phyloP scores from a whole-genome alignment of 2,888 invertebrate genomes.

The Drosophila picticornis region DNA sequence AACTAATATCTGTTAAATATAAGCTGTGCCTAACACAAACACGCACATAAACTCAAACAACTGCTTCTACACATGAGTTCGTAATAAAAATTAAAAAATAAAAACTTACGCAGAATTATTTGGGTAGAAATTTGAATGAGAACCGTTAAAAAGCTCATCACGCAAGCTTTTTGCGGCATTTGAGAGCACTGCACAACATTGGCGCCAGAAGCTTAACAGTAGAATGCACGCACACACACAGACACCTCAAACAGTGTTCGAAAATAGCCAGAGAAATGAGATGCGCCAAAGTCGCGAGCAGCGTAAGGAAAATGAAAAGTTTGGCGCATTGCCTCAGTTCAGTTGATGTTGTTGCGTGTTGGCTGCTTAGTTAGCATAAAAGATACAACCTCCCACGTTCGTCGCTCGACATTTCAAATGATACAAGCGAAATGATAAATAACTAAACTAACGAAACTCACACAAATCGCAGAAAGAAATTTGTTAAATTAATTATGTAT shows the following conservation, averaged over 20 bases:
- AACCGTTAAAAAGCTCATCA: conserved; percentile 14
- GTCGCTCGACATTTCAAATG: conserved; percentile 14
- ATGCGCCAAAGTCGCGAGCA: conserved; percentile 58
- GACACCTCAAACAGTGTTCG: conserved; percentile 39
- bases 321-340: conserved; percentile 62
- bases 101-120: neutral
- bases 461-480: conserved; percentile 7
- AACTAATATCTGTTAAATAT: conserved; percentile 60
- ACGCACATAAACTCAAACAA: conserved; percentile 24
- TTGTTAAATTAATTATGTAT: conserved; percentile 5
- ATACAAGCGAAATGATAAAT: conserved; percentile 11
- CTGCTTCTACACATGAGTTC: conserved; percentile 42
- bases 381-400: conserved; percentile 43
- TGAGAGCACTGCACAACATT: conserved; percentile 27
- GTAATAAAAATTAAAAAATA: conserved; percentile 46
- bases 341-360: conserved; percentile 75
- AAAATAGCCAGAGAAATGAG: conserved; percentile 33
- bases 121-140: neutral
- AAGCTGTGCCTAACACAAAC: conserved; percentile 63
- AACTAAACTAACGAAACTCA: conserved; percentile 16
- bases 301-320: conserved; percentile 60
- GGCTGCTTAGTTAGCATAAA: conserved; percentile 55
- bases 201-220: conserved; percentile 56
- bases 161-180: conserved; percentile 25
- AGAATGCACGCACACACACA: neutral